These are phyloP conservation scores for Ameiurus melas DNA, from an alignment of 2,113 vertebrate genomes.

Conservation along the genomic window DNA sequence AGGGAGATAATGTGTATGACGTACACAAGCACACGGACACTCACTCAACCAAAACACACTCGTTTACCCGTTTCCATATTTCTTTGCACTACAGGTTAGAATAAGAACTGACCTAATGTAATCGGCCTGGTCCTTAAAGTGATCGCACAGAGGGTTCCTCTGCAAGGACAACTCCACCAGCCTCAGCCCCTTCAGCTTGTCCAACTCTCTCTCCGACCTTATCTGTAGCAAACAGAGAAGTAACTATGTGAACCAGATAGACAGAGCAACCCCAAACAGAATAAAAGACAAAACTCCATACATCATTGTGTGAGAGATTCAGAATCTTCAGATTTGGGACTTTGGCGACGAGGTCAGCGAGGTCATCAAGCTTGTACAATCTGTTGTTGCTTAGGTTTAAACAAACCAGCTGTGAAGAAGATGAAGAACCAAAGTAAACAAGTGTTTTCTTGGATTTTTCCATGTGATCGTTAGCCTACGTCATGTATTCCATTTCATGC, in stretches of 20 bases:
- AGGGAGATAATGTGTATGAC: not conserved
- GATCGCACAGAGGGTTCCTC: conserved; percentile 69
- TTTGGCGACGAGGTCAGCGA: conserved; percentile 67
- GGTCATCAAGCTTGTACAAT: conserved; percentile 70
- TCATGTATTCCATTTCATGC: too few relatives aligned
- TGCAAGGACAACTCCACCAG: conserved; percentile 76
- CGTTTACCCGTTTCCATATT: not conserved
- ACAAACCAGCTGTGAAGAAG: conserved; percentile 67
- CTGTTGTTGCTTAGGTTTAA: conserved; percentile 75
- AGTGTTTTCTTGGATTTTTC: not conserved
- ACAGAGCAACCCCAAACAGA: not conserved
- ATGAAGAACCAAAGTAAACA: not conserved
- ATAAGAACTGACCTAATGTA: conserved; percentile 77
- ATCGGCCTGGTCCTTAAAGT: conserved; percentile 70
- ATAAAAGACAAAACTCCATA: conserved; percentile 29
- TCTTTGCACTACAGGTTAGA: not conserved
- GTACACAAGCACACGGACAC: not conserved
- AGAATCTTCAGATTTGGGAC: conserved; percentile 74
- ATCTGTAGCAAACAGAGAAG: conserved; percentile 59
- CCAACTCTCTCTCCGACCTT: conserved; percentile 74
- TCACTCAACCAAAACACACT: not conserved
- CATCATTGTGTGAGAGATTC: conserved; percentile 75
- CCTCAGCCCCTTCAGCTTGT: conserved; percentile 75
- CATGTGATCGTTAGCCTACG: not conserved
- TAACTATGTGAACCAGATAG: not conserved